phyloP scores from a whole-genome alignment of 2,113 vertebrate species.

The Grallaria varia region DNA sequence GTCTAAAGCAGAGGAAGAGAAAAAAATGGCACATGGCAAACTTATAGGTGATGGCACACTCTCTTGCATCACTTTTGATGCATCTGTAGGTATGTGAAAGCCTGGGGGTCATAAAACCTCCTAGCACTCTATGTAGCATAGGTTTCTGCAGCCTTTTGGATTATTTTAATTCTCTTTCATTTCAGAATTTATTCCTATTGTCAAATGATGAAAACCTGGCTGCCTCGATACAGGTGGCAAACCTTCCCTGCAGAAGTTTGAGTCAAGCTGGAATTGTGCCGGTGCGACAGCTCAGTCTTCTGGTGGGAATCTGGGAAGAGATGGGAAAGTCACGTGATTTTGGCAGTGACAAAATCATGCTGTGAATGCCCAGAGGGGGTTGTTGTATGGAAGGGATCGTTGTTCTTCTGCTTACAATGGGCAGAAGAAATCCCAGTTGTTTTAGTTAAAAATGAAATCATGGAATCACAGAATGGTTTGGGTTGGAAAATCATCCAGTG shows the following conservation, averaged over 20 bases:
- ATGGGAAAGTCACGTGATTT: not conserved
- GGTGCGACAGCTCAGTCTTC: not conserved
- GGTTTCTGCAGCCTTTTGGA: not conserved
- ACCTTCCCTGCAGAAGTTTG: fast-evolving
- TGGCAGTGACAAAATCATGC: not conserved
- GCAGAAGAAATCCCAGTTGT: not conserved
- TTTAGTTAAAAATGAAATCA: not conserved
- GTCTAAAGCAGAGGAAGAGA: not conserved
- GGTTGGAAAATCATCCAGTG: not conserved
- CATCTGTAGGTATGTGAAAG: not conserved
- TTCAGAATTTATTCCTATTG: not conserved
- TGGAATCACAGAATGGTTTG: not conserved
- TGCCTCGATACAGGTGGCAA: not conserved
- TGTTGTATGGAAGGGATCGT: not conserved
- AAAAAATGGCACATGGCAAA: not conserved
- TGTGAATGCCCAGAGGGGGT: not conserved
- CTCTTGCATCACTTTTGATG: not conserved
- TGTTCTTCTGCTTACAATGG: not conserved
- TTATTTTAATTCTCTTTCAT: not conserved
- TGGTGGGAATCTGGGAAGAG: not conserved
- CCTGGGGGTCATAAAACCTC: not conserved
- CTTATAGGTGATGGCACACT: not conserved
- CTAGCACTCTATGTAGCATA: not conserved
- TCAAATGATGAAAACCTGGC: not conserved
- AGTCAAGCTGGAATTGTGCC: not conserved